phyloP scores from a whole-genome alignment of 2,113 vertebrate genomes.

The Chrysemys picta region DNA sequence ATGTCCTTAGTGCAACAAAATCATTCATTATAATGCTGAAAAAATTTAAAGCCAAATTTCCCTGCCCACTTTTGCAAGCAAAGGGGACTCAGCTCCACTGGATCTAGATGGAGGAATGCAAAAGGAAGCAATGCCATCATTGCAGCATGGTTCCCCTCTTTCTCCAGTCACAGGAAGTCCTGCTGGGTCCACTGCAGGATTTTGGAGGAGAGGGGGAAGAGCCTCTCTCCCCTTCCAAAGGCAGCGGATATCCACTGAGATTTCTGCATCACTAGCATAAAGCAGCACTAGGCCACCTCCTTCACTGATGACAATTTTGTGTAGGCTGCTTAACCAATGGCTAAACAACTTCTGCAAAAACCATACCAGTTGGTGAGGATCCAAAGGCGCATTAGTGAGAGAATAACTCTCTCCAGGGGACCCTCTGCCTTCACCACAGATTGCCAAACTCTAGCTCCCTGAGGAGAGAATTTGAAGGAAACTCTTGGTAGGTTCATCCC shows the following conservation, averaged over 20 bases:
- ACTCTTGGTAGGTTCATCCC: not conserved
- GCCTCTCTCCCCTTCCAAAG: not conserved
- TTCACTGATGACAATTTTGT: not conserved
- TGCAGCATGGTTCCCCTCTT: not conserved
- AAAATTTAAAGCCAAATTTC: not conserved
- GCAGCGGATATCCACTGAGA: not conserved
- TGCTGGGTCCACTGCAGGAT: not conserved
- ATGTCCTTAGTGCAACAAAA: slow-evolving; percentile 14
- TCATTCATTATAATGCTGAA: not conserved
- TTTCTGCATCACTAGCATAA: not conserved
- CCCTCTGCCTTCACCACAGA: not conserved
- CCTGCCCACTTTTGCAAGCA: not conserved
- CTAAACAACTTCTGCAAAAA: not conserved
- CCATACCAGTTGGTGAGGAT: not conserved
- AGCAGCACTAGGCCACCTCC: not conserved
- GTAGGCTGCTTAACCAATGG: not conserved
- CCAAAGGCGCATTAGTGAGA: not conserved
- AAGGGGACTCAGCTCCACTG: slow-evolving; percentile 11
- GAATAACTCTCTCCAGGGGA: not conserved
- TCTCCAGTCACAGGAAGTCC: not conserved
- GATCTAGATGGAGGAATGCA: not conserved
- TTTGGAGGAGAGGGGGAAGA: not conserved
- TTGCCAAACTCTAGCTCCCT: not conserved
- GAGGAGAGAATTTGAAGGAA: not conserved
- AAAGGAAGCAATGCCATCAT: not conserved